Percentiles rank a stretch among this genome's conserved stretches.
These are phyloP conservation scores for Petroica traversi DNA, from an alignment of 2,113 vertebrate genomes.

Conservation along the genomic window DNA sequence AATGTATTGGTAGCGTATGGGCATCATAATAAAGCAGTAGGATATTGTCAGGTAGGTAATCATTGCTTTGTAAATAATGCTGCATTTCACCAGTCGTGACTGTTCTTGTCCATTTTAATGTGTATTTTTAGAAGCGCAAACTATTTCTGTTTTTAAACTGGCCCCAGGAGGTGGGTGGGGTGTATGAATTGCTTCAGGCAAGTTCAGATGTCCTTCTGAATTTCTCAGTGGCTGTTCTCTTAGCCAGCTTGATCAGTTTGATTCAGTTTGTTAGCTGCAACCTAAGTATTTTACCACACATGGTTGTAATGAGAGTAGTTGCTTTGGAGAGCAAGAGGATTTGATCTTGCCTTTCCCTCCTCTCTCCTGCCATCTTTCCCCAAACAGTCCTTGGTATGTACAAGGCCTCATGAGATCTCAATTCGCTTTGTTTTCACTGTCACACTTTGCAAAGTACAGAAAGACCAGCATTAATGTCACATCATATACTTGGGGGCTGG, in stretches of 20 bases:
- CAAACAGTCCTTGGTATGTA: background rate
- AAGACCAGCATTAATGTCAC: background rate
- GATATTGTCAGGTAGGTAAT: constrained; percentile 93
- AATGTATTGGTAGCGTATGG: constrained; percentile 92
- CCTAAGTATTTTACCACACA: background rate
- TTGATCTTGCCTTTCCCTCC: background rate
- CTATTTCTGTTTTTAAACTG: background rate
- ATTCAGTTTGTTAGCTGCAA: background rate
- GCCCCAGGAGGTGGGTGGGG: accelerated
- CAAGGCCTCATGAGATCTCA: background rate
- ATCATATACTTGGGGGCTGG: background rate
- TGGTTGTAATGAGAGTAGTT: background rate
- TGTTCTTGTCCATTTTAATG: background rate
- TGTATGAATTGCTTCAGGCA: background rate
- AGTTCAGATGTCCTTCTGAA: background rate
- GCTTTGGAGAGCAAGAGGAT: background rate
- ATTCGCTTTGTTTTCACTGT: background rate
- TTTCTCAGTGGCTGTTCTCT: background rate
- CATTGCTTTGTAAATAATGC: background rate
- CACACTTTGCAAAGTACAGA: background rate
- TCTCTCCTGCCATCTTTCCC: background rate
- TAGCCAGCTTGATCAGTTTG: background rate
- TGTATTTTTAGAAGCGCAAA: background rate
- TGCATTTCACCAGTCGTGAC: background rate
- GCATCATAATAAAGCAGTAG: constrained; percentile 86